Percentiles rank a stretch among this genome's conserved stretches.
These are phyloP conservation scores for Eremobia ochroleuca DNA, from an alignment of 2,888 invertebrate species.

Conservation along the genomic window DNA sequence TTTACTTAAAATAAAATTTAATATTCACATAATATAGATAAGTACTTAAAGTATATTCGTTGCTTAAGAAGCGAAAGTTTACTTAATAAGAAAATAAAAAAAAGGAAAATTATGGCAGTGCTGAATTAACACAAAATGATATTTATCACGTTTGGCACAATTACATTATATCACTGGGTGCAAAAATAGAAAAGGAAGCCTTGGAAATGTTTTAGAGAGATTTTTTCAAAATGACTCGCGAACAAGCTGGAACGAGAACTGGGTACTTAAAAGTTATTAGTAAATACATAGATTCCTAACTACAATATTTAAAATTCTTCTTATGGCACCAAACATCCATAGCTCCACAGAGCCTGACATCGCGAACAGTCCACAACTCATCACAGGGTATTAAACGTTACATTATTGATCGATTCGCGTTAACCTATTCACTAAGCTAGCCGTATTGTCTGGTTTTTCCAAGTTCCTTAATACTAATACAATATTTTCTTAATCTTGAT, in stretches of 20 bases:
- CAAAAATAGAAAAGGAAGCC: slow-evolving; percentile 53
- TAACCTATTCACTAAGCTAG: slow-evolving; percentile 71
- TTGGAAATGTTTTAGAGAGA: slow-evolving; percentile 53
- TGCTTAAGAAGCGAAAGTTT: slow-evolving; percentile 65
- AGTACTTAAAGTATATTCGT: slow-evolving; percentile 66
- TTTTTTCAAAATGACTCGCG: slow-evolving; percentile 54
- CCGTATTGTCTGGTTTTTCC: slow-evolving; percentile 70
- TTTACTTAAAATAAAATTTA: slow-evolving; percentile 56
- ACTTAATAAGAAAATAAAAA: slow-evolving; percentile 56
- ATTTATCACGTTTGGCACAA: slow-evolving; percentile 73
- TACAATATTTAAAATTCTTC: slow-evolving; percentile 79
- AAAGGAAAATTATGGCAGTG: slow-evolving; percentile 70
- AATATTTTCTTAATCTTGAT: slow-evolving; percentile 63
- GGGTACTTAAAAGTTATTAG: slow-evolving; percentile 69
- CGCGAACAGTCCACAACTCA: slow-evolving; percentile 50
- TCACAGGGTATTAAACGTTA: slow-evolving; percentile 58
- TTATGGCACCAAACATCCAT: slow-evolving; percentile 81
- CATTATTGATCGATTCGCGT: slow-evolving; percentile 53
- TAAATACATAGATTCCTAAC: slow-evolving; percentile 79
- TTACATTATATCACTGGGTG: slow-evolving; percentile 67
- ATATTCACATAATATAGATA: slow-evolving; percentile 58
- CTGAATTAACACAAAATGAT: slow-evolving; percentile 54
- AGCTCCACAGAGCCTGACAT: slow-evolving; percentile 65
- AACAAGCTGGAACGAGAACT: slow-evolving; percentile 63
- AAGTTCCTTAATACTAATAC: slow-evolving; percentile 67